Evolutionary conservation across 2,888 invertebrate genomes (phyloP).

Genomic region (Loripinus fragilis): DNA sequence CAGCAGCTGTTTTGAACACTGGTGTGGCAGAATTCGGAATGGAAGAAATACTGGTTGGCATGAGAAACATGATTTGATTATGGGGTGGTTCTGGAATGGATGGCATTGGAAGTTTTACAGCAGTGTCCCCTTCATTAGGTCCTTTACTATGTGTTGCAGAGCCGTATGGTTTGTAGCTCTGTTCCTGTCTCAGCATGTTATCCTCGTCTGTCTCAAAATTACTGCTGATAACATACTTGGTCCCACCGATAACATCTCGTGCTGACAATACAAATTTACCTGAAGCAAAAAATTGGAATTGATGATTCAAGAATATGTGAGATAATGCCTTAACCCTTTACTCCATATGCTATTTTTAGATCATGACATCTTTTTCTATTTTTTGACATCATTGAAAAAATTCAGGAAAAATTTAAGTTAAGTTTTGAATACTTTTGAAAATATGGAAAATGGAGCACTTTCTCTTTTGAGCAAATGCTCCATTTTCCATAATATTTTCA

Average conservation of each 20-base stretch:
- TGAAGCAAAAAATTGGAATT: too few species aligned
- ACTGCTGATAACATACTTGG: conserved; percentile 16
- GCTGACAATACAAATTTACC: conserved; percentile 54
- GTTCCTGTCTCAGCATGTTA: conserved; percentile 31
- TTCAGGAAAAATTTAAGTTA: too few species aligned
- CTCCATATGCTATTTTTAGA: too few species aligned
- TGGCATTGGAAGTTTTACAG: not conserved
- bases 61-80: conserved; percentile 29
- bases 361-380: too few species aligned
- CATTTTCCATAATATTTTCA: too few species aligned
- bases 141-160: not conserved
- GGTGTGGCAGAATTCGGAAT: conserved; percentile 1
- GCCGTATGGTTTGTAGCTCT: conserved; percentile 21
- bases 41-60: conserved; percentile 16
- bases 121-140: not conserved
- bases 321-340: too few species aligned
- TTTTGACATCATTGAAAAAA: too few species aligned
- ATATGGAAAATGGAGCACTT: too few species aligned
- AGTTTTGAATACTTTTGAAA: too few species aligned
- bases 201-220: conserved; percentile 45
- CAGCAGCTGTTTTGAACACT: not conserved
- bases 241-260: conserved; percentile 40
- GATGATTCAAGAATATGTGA: too few species aligned
- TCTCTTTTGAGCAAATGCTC: too few species aligned
- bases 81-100: conserved; percentile 6